Conservation (phyloP, 1,140 invertebrate genomes). For the Papilio aristodemus region DNA sequence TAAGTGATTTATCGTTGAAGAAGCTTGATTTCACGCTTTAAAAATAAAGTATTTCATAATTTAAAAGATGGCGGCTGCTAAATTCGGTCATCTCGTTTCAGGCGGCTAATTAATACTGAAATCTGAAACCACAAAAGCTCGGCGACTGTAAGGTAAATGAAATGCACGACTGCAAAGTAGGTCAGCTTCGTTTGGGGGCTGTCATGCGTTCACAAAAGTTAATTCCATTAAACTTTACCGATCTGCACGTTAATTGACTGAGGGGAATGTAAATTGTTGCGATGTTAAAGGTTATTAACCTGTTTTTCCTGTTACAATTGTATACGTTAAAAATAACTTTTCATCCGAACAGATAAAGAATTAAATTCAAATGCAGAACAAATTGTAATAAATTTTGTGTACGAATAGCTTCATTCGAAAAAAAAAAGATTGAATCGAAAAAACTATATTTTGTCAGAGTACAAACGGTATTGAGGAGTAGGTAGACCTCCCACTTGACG, state of each 20-base stretch:
- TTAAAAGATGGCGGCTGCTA: background rate
- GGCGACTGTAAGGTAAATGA: background rate
- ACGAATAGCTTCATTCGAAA: too few species aligned
- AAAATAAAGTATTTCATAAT: background rate
- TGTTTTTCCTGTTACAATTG: background rate
- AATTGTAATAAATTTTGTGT: too few species aligned
- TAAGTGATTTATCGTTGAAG: background rate
- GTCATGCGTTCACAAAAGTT: conserved; percentile 3
- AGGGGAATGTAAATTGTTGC: background rate
- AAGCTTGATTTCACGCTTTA: background rate
- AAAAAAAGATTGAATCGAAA: too few species aligned
- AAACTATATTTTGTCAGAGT: too few species aligned
- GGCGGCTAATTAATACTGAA: conserved; percentile 10
- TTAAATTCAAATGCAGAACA: too few species aligned
- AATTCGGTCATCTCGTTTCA: background rate
- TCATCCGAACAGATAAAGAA: too few species aligned
- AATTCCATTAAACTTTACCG: background rate
- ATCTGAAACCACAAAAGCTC: conserved; percentile 13
- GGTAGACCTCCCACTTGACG: too few species aligned
- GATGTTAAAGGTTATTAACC: background rate
- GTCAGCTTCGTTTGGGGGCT: background rate
- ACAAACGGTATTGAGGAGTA: too few species aligned
- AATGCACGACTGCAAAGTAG: background rate
- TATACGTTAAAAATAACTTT: too few species aligned
- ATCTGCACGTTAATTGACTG: background rate